Conservation (phyloP, 2,797 vertebrate genomes). For the Dromococcyx pavoninus region DNA sequence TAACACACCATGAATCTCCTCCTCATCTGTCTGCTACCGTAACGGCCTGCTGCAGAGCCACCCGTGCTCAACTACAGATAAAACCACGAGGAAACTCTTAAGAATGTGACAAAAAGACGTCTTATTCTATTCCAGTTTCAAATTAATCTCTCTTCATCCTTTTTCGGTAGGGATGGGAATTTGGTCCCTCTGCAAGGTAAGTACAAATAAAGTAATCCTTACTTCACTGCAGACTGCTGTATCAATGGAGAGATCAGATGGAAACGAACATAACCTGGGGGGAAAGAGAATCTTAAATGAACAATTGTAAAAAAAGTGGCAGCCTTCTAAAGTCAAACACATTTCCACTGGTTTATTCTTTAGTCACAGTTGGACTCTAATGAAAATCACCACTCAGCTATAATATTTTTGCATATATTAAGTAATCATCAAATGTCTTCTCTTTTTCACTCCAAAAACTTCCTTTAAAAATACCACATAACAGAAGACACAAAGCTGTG, state of each 20-base stretch:
- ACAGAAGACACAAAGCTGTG: not conserved
- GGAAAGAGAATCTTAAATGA: slow-evolving; percentile 32
- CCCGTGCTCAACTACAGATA: not conserved
- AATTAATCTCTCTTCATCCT: not conserved
- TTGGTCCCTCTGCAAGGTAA: not conserved
- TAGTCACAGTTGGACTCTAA: not conserved
- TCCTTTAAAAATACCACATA: not conserved
- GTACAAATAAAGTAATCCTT: slow-evolving; percentile 59
- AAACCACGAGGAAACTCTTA: not conserved
- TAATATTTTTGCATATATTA: not conserved
- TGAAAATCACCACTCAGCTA: not conserved
- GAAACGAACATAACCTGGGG: slow-evolving; percentile 89
- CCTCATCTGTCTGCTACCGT: not conserved
- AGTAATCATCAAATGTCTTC: not conserved
- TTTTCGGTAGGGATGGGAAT: not conserved
- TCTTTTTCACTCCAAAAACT: not conserved
- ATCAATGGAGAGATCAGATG: slow-evolving; percentile 91
- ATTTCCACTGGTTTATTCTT: not conserved
- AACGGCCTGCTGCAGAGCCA: not conserved
- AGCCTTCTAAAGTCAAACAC: not conserved
- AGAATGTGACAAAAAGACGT: not conserved
- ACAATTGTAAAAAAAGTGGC: not conserved
- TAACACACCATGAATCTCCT: not conserved
- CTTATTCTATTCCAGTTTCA: not conserved
- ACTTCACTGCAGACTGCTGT: slow-evolving; percentile 92